Evolutionary conservation across 2,113 vertebrate genomes (phyloP), one percentile per base, ranked within the genome.

Genomic region (Saguinus imperator): DNA sequence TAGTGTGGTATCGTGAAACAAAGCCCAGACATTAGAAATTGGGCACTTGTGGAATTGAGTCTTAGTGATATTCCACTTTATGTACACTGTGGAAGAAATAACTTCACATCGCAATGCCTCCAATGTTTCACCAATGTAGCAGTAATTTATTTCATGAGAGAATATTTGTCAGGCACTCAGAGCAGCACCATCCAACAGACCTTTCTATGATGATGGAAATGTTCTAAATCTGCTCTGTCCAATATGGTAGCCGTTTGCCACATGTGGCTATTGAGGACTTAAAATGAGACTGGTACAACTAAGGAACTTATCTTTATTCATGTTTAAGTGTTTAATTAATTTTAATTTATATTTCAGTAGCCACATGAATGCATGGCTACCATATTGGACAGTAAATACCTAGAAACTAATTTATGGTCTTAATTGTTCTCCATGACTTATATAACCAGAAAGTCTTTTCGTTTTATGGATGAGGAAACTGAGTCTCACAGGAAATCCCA

Each of bases 101-200:
- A 29, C 40, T 37, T 21, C 23, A 25, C 25, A 5, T 11, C 0
- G 0, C 8, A 16, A 23, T 6, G 16, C 48, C 80, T 17, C 72
- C 1, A 2, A 1, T n/a, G 21, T 14, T 35, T 77, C 55, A 5
- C 37, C n/a, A 14, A 0, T 6, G 32, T 52, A 37, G 8, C n/a
- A 32, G 35, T 2, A 2, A 17, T 6, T 13, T n/a, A 79, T 40
- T 57, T 45, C 4, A 0, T 3, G 2, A 37, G 32, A 4, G 29
- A 4, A 66, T 75, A 10, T 55, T 20, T 21, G 21, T 21, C 25
- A 45, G 61, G 5, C 9, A 9, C 13, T 45, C 1, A 0, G 50
- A 48, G 29, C 6, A 16, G 8, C 6, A 0, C 50, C 6, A 5
- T 3, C 37, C 35, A 48, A 3, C 0, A 35, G 40, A 35, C 10